Percentiles rank a stretch among this genome's conserved stretches.
Conservation (phyloP, 2,797 vertebrate genomes). For the Ficedula albicollis region DNA sequence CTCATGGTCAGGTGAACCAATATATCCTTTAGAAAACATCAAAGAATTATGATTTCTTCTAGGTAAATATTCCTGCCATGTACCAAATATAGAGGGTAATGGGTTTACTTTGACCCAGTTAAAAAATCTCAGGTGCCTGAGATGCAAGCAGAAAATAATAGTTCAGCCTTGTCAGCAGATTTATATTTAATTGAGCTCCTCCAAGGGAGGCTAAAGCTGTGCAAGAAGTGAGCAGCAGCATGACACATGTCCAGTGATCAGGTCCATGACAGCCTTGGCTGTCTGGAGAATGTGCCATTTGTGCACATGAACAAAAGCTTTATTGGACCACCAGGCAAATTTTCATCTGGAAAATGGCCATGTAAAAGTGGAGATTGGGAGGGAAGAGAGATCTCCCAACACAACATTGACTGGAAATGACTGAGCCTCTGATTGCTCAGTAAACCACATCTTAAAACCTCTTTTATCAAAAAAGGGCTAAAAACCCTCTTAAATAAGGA, state of each 20-base stretch:
- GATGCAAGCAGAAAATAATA: background rate
- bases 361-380: fast-evolving
- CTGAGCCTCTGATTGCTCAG: background rate
- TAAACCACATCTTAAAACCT: background rate
- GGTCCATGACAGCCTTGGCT: background rate
- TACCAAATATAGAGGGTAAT: background rate
- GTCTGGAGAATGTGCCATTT: background rate
- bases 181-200: background rate
- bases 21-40: background rate
- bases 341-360: background rate
- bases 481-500: background rate
- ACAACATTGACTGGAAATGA: background rate
- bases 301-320: background rate
- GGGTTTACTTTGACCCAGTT: background rate
- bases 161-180: background rate
- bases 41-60: background rate
- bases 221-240: background rate
- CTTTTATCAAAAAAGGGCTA: background rate
- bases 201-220: background rate
- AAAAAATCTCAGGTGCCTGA: background rate
- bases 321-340: background rate
- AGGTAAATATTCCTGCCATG: background rate
- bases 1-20: background rate
- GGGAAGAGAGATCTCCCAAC: background rate
- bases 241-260: background rate